phyloP scores from a whole-genome alignment of 23 tunicate genomes.

The Clavelina lepadiformis region DNA sequence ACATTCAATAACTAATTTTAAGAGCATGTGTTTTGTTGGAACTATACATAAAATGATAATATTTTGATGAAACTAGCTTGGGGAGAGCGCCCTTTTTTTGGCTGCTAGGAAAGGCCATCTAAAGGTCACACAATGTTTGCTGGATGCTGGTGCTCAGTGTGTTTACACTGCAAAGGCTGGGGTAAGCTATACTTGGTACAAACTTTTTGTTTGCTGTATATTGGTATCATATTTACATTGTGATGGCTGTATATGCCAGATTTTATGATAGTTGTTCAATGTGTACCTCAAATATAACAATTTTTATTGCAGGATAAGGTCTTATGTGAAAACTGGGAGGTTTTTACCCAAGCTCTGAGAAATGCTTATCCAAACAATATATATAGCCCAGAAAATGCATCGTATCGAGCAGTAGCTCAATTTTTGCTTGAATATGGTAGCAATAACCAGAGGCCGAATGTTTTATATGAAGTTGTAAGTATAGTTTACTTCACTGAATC shows the following conservation, averaged over 20 bases:
- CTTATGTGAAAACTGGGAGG: constrained; percentile 58
- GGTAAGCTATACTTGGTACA: constrained; percentile 1
- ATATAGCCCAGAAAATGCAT: constrained; percentile 11
- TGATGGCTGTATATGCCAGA: background rate
- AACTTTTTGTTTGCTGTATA: background rate
- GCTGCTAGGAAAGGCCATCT: constrained; percentile 47
- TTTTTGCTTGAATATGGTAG: constrained; percentile 36
- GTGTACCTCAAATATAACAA: too few relatives aligned
- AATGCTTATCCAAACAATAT: constrained; percentile 46
- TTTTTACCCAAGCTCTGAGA: constrained; percentile 59
- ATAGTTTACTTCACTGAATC: background rate
- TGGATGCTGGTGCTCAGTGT: constrained; percentile 41
- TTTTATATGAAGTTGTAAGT: constrained; percentile 68
- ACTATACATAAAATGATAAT: too few relatives aligned
- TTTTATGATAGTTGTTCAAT: background rate
- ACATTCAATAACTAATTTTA: too few relatives aligned
- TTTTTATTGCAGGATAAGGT: constrained; percentile 30
- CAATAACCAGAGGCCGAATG: constrained; percentile 32
- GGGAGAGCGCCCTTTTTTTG: constrained; percentile 60
- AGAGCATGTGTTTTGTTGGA: too few relatives aligned
- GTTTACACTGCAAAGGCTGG: constrained; percentile 35
- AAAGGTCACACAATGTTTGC: constrained; percentile 27
- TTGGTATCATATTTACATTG: background rate
- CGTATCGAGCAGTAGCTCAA: constrained; percentile 31
- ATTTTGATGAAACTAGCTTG: constrained; percentile 14